Percentiles rank a stretch among this genome's conserved stretches.
Conservation (phyloP, 2,888 invertebrate genomes). For the Syrista parreyssii region DNA sequence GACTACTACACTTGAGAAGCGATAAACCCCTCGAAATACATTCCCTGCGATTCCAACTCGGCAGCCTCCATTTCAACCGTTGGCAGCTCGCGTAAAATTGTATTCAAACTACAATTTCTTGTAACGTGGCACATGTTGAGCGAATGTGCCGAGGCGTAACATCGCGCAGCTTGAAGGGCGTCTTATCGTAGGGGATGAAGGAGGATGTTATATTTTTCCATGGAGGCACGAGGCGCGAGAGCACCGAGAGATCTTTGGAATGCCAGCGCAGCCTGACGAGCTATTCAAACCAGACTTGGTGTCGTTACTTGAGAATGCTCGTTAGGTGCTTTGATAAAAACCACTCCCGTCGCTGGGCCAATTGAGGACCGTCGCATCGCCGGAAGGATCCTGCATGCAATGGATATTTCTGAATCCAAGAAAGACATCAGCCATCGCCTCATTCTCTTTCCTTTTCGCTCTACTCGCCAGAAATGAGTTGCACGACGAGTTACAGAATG, state of each 20-base stretch:
- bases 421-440: no score
- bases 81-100: slow-evolving; percentile 19
- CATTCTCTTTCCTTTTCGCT: no score
- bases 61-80: slow-evolving; percentile 3
- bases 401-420: no score
- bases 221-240: not conserved
- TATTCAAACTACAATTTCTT: slow-evolving; percentile 24
- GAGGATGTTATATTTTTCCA: slow-evolving; percentile 1
- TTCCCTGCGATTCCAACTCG: slow-evolving; percentile 26
- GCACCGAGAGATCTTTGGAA: no score
- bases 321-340: no score
- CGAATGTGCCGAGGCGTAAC: slow-evolving; percentile 16
- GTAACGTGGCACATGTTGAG: slow-evolving; percentile 20
- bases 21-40: slow-evolving; percentile 46
- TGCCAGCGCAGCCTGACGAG: no score
- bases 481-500: no score
- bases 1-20: slow-evolving; percentile 28
- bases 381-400: no score
- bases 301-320: no score
- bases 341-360: no score
- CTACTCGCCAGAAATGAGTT: no score
- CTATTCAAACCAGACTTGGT: no score
- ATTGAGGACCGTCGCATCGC: not conserved
- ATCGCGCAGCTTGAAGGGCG: slow-evolving; percentile 5
- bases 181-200: slow-evolving; percentile 3